A percentile compares a stretch with the other conserved stretches of the same genome.
These are phyloP conservation scores for Pseudorhiza aurosa DNA, from an alignment of 30 jellyfish, hydroid and myxozoan genomes.

Conservation along the genomic window DNA sequence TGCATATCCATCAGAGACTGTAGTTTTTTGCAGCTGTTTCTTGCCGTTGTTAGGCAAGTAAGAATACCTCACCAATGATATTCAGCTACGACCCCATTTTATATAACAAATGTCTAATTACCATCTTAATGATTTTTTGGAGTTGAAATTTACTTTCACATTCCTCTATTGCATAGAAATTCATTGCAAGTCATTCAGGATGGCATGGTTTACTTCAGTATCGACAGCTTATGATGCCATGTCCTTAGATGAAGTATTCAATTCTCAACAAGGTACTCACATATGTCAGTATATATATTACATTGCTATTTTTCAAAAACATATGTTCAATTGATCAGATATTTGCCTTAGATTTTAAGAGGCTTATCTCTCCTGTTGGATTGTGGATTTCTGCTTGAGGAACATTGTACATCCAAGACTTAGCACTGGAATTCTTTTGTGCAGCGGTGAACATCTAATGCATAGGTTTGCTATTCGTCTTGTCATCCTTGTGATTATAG, in stretches of 20 bases:
- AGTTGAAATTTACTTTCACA: too few species aligned
- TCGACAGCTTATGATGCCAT: neutral
- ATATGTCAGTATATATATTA: too few species aligned
- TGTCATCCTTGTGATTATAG: too few species aligned
- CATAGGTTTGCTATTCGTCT: slow-evolving; percentile 63
- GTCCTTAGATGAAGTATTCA: neutral
- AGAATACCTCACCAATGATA: too few species aligned
- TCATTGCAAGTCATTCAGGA: neutral
- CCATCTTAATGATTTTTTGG: too few species aligned
- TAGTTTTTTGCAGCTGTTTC: too few species aligned
- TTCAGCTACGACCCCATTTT: too few species aligned
- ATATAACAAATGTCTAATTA: too few species aligned
- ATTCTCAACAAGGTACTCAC: neutral
- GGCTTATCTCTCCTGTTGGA: slow-evolving; percentile 89
- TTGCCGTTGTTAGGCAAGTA: too few species aligned
- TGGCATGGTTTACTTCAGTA: neutral
- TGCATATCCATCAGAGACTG: too few species aligned
- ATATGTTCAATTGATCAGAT: too few species aligned
- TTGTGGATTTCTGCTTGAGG: slow-evolving; percentile 86
- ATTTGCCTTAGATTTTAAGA: slow-evolving; percentile 52
- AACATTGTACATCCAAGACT: slow-evolving; percentile 74
- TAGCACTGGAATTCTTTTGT: slow-evolving; percentile 59
- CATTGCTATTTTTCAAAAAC: neutral
- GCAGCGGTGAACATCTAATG: slow-evolving; percentile 64
- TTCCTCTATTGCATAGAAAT: too few species aligned